A percentile compares a stretch with the other conserved stretches of the same genome.
Evolutionary conservation across 1,140 invertebrate genomes (phyloP).

Genomic region (Drosophila seguyi): DNA sequence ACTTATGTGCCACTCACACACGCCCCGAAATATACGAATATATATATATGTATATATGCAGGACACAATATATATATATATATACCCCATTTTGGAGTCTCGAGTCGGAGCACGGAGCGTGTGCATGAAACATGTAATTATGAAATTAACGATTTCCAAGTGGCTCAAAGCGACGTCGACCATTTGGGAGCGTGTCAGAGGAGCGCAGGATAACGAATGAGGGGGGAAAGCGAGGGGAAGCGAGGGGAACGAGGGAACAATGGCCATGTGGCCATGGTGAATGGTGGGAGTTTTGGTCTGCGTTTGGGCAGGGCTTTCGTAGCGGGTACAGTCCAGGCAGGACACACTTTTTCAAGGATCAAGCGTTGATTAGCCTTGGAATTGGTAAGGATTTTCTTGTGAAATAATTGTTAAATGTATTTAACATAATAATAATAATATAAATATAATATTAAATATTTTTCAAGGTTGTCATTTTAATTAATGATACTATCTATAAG

Average conservation of each 20-base stretch:
- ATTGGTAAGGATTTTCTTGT: too few species aligned
- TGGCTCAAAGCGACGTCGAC: slow-evolving; percentile 67
- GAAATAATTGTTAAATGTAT: too few species aligned
- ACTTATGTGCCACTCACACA: slow-evolving; percentile 78
- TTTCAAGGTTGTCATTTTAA: neutral
- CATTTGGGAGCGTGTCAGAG: slow-evolving; percentile 44
- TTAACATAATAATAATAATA: too few species aligned
- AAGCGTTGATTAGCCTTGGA: slow-evolving; percentile 8
- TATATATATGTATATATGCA: slow-evolving; percentile 2
- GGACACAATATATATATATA: neutral
- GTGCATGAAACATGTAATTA: slow-evolving; percentile 84
- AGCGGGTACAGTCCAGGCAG: slow-evolving; percentile 19
- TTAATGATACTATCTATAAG: neutral
- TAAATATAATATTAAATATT: too few species aligned
- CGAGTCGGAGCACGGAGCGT: slow-evolving; percentile 48
- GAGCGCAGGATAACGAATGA: slow-evolving; percentile 5
- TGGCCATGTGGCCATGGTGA: neutral
- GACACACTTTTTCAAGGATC: neutral
- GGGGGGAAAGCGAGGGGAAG: too few species aligned
- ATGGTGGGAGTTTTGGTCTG: neutral
- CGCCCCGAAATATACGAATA: slow-evolving; percentile 13
- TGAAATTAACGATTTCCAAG: slow-evolving; percentile 84
- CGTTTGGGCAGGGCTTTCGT: neutral
- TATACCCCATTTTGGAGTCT: slow-evolving; percentile 64
- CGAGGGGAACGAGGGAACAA: slow-evolving; percentile 5